phyloP scores from a whole-genome alignment of 53 echinoderm and acorn worm species.

The Holothuria leucospilota region DNA sequence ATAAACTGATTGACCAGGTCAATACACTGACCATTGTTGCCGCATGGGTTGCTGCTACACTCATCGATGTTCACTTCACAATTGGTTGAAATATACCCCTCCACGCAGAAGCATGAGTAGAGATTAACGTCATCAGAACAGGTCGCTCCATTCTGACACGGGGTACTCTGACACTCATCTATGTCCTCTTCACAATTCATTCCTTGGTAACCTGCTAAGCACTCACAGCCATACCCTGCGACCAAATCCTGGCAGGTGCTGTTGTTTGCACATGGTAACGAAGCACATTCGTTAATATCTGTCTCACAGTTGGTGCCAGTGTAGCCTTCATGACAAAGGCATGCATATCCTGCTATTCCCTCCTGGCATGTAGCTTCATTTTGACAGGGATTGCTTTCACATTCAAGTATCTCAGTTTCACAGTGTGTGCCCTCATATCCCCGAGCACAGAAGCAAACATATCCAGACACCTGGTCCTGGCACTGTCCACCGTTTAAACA shows the following conservation, averaged over 20 bases:
- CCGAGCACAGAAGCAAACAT: slow-evolving; percentile 59
- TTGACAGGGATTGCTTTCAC: slow-evolving; percentile 67
- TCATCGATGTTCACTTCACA: slow-evolving; percentile 73
- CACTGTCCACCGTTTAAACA: slow-evolving; percentile 69
- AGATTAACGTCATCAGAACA: slow-evolving; percentile 58
- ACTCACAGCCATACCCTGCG: slow-evolving; percentile 61
- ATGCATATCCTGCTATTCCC: slow-evolving; percentile 61
- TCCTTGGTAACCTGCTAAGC: slow-evolving; percentile 68
- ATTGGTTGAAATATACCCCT: slow-evolving; percentile 50
- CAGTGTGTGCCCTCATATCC: slow-evolving; percentile 65
- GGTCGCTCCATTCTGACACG: slow-evolving; percentile 69
- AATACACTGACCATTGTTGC: slow-evolving; percentile 65
- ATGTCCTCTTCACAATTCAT: slow-evolving; percentile 63
- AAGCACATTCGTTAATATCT: slow-evolving; percentile 66
- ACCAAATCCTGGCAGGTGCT: slow-evolving; percentile 63
- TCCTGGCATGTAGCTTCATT: slow-evolving; percentile 62
- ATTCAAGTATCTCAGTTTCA: slow-evolving; percentile 69
- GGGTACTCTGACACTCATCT: slow-evolving; percentile 70
- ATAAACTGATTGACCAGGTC: slow-evolving; percentile 57
- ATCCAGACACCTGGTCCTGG: slow-evolving; percentile 61
- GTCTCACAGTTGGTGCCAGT: slow-evolving; percentile 59
- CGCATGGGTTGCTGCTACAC: slow-evolving; percentile 68
- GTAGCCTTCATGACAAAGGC: slow-evolving; percentile 63
- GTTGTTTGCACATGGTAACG: slow-evolving; percentile 65
- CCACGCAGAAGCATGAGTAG: slow-evolving; percentile 59